A percentile compares a stretch with the other conserved stretches of the same genome.
These are phyloP conservation scores for Scomber colias DNA, from an alignment of 2,113 vertebrate genomes.

Conservation along the genomic window DNA sequence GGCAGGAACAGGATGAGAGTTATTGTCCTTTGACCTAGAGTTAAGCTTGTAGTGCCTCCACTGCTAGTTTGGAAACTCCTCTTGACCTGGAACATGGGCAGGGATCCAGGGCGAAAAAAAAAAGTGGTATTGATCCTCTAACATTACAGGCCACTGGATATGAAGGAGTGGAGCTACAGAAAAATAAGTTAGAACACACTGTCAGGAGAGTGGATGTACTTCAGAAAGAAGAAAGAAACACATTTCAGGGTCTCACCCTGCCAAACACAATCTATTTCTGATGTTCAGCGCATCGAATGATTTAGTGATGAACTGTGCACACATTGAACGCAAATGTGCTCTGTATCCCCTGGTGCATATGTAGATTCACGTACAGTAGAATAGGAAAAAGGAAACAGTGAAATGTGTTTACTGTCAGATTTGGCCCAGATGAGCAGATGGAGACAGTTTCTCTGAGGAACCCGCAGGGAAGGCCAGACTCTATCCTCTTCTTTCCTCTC, in stretches of 20 bases:
- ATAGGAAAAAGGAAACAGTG: slow-evolving; percentile 32
- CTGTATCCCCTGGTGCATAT: not conserved
- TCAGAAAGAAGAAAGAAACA: slow-evolving; percentile 1
- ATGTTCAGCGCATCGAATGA: slow-evolving; percentile 4
- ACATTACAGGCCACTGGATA: slow-evolving; percentile 44
- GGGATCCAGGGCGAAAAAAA: slow-evolving; percentile 25
- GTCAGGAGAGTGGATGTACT: slow-evolving; percentile 24
- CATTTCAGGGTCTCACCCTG: not conserved
- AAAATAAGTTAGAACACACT: slow-evolving; percentile 4
- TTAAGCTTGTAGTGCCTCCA: slow-evolving; percentile 9
- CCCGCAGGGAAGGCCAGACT: slow-evolving; percentile 60
- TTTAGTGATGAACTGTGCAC: not conserved
- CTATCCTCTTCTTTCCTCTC: slow-evolving; percentile 31
- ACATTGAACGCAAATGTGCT: slow-evolving; percentile 10
- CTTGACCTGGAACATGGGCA: slow-evolving; percentile 17
- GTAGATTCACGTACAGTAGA: slow-evolving; percentile 2
- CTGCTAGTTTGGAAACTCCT: slow-evolving; percentile 26
- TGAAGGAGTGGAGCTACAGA: slow-evolving; percentile 2
- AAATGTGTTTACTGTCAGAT: slow-evolving; percentile 58
- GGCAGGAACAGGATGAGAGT: slow-evolving; percentile 17
- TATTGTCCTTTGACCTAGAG: slow-evolving; percentile 47
- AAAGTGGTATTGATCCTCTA: slow-evolving; percentile 45
- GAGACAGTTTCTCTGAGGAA: slow-evolving; percentile 60
- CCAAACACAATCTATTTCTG: slow-evolving; percentile 12
- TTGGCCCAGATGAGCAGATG: slow-evolving; percentile 76